Evolutionary conservation across 2,113 vertebrate genomes (phyloP).

Genomic region (Brachyhypopomus gauderio): DNA sequence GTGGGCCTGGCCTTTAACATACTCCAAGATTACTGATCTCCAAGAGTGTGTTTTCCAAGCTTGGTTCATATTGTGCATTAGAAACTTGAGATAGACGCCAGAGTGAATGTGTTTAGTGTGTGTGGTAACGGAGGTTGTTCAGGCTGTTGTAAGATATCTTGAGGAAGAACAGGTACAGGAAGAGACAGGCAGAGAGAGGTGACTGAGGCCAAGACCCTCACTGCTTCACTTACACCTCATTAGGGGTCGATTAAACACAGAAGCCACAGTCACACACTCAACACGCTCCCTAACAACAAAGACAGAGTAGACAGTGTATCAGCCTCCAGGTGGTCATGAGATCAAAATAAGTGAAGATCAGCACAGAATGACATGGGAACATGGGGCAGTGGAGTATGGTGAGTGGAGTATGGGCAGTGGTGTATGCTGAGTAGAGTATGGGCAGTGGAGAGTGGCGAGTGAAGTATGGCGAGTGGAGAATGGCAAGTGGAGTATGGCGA

Average conservation of each 20-base stretch:
- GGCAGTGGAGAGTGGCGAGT: too few species aligned
- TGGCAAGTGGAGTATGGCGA: too few species aligned
- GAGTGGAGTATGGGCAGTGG: neutral
- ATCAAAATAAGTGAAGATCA: neutral
- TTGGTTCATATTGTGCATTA: neutral
- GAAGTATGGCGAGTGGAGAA: too few species aligned
- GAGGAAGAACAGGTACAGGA: too few species aligned
- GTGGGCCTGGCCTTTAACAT: neutral
- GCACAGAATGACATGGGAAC: neutral
- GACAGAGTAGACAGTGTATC: neutral
- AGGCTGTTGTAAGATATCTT: too few species aligned
- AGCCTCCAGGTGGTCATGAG: neutral
- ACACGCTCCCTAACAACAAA: neutral
- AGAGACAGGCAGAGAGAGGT: too few species aligned
- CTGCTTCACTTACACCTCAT: neutral
- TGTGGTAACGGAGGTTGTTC: too few species aligned
- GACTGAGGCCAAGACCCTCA: too few species aligned
- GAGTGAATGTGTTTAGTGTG: too few species aligned
- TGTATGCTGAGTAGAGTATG: too few species aligned
- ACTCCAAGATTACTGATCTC: neutral
- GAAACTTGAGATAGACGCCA: neutral
- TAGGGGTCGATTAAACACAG: neutral
- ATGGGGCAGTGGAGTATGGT: neutral
- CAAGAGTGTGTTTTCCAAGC: neutral
- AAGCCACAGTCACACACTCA: neutral